phyloP scores from a whole-genome alignment of 1,140 invertebrate species.

The Heliothis virescens region DNA sequence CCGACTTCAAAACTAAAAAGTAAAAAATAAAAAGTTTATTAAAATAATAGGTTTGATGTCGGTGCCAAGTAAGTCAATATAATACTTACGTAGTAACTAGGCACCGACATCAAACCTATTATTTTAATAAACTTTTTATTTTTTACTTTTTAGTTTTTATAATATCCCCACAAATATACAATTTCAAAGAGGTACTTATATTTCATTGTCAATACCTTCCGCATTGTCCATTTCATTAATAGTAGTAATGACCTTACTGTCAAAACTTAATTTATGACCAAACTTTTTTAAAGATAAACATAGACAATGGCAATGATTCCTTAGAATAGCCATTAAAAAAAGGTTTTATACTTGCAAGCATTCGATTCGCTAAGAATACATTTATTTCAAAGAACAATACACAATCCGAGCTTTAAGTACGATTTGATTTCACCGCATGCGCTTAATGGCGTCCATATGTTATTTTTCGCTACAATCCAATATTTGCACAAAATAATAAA shows the following conservation, averaged over 20 bases:
- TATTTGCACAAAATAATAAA: slow-evolving; percentile 21
- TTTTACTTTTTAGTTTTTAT: too few relatives aligned
- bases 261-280: background rate
- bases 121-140: too few relatives aligned
- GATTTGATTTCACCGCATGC: slow-evolving; percentile 26
- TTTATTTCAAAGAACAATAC: slow-evolving; percentile 19
- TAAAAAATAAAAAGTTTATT: too few relatives aligned
- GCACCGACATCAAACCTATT: too few relatives aligned
- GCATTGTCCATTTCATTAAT: background rate
- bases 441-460: slow-evolving; percentile 29
- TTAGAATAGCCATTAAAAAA: background rate
- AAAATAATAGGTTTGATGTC: too few relatives aligned
- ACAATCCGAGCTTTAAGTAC: slow-evolving; percentile 8
- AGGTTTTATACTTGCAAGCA: background rate
- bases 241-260: slow-evolving; percentile 2
- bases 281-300: background rate
- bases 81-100: too few relatives aligned
- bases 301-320: background rate
- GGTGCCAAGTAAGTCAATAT: too few relatives aligned
- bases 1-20: too few relatives aligned
- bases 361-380: too few relatives aligned
- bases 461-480: slow-evolving; percentile 10
- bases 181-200: background rate
- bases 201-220: slow-evolving; percentile 1
- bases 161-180: background rate